These are phyloP conservation scores for Cynoglossus semilaevis DNA, from an alignment of 2,113 vertebrate species.

Conservation along the genomic window DNA sequence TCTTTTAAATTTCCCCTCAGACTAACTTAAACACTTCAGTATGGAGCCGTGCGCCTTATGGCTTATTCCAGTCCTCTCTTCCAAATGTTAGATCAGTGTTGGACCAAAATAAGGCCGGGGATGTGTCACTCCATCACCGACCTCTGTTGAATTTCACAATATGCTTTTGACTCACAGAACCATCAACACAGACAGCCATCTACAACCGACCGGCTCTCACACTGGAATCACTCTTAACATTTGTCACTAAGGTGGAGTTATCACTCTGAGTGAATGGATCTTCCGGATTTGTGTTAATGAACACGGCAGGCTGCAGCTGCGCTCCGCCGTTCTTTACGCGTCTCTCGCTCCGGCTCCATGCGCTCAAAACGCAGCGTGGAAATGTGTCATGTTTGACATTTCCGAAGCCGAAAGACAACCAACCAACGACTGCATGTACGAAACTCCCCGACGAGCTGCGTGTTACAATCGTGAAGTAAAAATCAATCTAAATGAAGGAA, in stretches of 20 bases:
- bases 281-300: background rate
- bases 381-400: constrained; percentile 6
- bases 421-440: constrained; percentile 36
- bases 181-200: constrained; percentile 32
- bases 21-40: constrained; percentile 72
- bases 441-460: constrained; percentile 33
- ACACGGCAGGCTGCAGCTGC: background rate
- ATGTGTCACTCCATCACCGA: constrained; percentile 58
- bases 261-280: constrained; percentile 18
- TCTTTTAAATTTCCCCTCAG: constrained; percentile 75
- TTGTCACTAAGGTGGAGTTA: background rate
- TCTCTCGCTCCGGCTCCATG: no score
- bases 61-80: constrained; percentile 44
- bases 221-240: no score
- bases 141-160: constrained; percentile 44
- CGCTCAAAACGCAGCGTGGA: constrained; percentile 6
- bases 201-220: constrained; percentile 8
- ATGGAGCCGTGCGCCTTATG: constrained; percentile 60
- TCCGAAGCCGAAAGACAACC: constrained; percentile 14
- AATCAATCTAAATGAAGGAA: background rate
- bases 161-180: constrained; percentile 44
- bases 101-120: constrained; percentile 13
- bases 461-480: constrained; percentile 41
- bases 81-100: constrained; percentile 47
- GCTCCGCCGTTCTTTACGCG: background rate